Percentiles rank a stretch among this genome's conserved stretches.
Evolutionary conservation across 1,140 invertebrate species (phyloP).

Genomic region (Gonatopus flavifemur): DNA sequence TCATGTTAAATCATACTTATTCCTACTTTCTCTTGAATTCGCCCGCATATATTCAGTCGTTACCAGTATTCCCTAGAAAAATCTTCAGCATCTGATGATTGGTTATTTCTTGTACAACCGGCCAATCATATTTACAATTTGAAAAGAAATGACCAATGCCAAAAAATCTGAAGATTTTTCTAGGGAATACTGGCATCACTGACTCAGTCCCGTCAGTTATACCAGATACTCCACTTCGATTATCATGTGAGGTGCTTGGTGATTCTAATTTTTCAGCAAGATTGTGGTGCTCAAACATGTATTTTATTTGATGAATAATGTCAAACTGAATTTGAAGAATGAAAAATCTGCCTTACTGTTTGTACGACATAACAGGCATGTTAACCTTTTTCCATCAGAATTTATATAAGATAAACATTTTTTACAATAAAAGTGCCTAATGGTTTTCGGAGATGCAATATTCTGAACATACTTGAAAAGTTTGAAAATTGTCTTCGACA

Average conservation of each 20-base stretch:
- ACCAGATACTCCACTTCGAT: conserved; percentile 10
- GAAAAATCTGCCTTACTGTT: background rate
- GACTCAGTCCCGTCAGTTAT: conserved; percentile 19
- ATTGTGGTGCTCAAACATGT: conserved; percentile 12
- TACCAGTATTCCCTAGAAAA: too few species aligned
- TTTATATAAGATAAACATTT: conserved; percentile 8
- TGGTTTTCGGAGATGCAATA: conserved; percentile 8
- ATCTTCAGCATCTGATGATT: too few species aligned
- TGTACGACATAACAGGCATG: conserved; percentile 7
- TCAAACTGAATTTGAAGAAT: conserved; percentile 2
- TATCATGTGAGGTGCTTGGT: background rate
- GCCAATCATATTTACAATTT: too few species aligned
- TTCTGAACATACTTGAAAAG: conserved; percentile 15
- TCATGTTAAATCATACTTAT: conserved; percentile 20
- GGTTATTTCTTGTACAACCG: too few species aligned
- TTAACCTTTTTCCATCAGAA: background rate
- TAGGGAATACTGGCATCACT: too few species aligned
- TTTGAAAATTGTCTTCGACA: conserved; percentile 17
- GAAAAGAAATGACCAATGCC: too few species aligned
- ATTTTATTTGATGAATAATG: conserved; percentile 11
- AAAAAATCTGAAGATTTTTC: too few species aligned
- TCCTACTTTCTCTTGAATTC: conserved; percentile 9
- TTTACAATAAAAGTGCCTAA: conserved; percentile 20
- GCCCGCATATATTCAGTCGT: conserved; percentile 22
- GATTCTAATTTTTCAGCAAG: conserved; percentile 10